A percentile compares a stretch with the other conserved stretches of the same genome.
phyloP scores from a whole-genome alignment of 2,888 invertebrate species.

The Atethmia centrago region DNA sequence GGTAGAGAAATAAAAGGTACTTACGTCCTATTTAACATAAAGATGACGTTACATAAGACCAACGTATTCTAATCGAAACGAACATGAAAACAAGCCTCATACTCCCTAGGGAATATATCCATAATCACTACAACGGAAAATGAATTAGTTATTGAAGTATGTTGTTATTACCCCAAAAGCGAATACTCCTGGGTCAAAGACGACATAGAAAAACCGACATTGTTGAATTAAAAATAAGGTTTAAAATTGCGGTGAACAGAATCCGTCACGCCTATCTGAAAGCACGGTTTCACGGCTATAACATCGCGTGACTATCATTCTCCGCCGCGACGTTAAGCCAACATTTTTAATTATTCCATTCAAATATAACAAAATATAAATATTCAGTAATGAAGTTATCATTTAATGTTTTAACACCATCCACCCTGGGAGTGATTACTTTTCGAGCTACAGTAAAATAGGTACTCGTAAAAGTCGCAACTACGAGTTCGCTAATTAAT shows the following conservation, averaged over 20 bases:
- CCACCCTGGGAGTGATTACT: conserved; percentile 59
- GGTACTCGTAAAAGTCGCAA: conserved; percentile 59
- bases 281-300: conserved; percentile 7
- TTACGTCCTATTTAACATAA: neutral
- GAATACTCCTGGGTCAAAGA: conserved; percentile 8
- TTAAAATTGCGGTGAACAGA: neutral
- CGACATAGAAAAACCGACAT: neutral
- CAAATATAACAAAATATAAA: conserved; percentile 65
- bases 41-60: too few species aligned
- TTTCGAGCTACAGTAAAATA: conserved; percentile 60
- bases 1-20: neutral
- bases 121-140: conserved; percentile 48
- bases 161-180: conserved; percentile 35
- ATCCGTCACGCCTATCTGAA: conserved; percentile 29
- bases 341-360: conserved; percentile 64
- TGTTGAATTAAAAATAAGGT: neutral
- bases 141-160: conserved; percentile 46
- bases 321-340: conserved; percentile 48
- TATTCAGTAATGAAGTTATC: conserved; percentile 65
- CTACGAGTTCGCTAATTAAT: conserved; percentile 63
- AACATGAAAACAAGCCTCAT: conserved; percentile 21
- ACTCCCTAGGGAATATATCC: conserved; percentile 19
- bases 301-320: conserved; percentile 60
- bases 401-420: conserved; percentile 63
- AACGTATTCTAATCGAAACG: conserved; percentile 11